Base-by-base conservation (phyloP, 2,797 vertebrate species). In the Bryconaethiops microstoma region DNA sequence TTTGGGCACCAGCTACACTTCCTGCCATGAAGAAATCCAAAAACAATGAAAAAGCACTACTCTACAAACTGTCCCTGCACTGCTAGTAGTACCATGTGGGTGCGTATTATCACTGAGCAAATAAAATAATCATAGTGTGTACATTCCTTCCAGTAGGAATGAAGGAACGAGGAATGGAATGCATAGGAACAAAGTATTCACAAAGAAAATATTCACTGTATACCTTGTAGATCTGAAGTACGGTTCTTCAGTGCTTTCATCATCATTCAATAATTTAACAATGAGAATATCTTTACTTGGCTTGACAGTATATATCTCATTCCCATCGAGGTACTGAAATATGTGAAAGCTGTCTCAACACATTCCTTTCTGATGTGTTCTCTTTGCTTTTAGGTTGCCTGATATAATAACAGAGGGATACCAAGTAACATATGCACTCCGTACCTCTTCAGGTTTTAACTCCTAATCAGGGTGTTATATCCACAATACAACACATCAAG, bases 301-400 rank as follows among this genome's bases (percentile, higher is more conserved):
- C 40, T 52, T 21, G 54, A 70, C 2, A 23, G 39, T 23, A 45
- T 74, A 35, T 74, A 23, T 25, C 35, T 60, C 23, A 60, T 45
- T 60, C 35, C 72, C 39, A 45, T 59, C 55, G 14, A 42, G 39
- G 29, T 39, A 40, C 21, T 17, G 16, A 21, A 75, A 60, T 70
- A 35, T n/a, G 25, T 74, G 54, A 74, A 74, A 21, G 52, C 29
- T 74, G 39, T 74, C 55, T 74, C 39, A 23, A 60, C 72, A 74
- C 72, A 45, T 74, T 74, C 55, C 72, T 23, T 42, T 74, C 55
- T 60, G 6, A 57, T 55, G 72, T 60, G 72, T 60, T 74, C n/a
- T 60, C n/a, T 76, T 69, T 71, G 29, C 21, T 55, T 55, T 14
- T 70, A 76, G 42, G 59, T 19, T 70, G n/a, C 9, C 60, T 76